phyloP scores from a whole-genome alignment of 1,140 invertebrate genomes.

The Lysiphlebus fabarum region DNA sequence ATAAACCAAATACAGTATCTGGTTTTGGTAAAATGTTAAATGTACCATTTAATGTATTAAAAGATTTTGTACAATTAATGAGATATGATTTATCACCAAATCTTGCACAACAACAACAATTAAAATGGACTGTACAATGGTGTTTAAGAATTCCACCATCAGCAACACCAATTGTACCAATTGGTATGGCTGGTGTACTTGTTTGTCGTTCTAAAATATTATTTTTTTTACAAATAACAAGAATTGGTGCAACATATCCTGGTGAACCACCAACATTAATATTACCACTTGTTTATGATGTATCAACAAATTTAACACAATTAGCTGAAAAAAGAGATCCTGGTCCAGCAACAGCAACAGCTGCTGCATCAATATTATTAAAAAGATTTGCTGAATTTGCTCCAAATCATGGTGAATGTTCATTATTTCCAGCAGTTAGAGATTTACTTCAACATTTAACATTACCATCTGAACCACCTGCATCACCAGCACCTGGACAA shows the following conservation, averaged over 20 bases:
- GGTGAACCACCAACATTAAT: conserved; percentile 76
- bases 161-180: conserved; percentile 77
- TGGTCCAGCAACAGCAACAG: conserved; percentile 60
- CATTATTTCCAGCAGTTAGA: conserved; percentile 82
- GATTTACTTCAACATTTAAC: conserved; percentile 79
- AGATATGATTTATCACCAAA: conserved; percentile 72
- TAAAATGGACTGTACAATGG: conserved; percentile 86
- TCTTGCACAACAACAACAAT: conserved; percentile 62
- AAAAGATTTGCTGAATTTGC: conserved; percentile 71
- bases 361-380: conserved; percentile 64
- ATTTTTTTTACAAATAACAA: conserved; percentile 86
- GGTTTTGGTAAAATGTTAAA: conserved; percentile 81
- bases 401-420: conserved; percentile 71
- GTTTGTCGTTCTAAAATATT: conserved; percentile 82
- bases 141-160: conserved; percentile 87
- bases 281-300: conserved; percentile 85
- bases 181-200: conserved; percentile 79
- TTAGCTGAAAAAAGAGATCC: conserved; percentile 76
- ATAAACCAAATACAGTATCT: conserved; percentile 81
- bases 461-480: conserved; percentile 66
- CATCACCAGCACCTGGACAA: conserved; percentile 48
- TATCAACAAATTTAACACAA: conserved; percentile 78
- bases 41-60: conserved; percentile 78
- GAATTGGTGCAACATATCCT: conserved; percentile 64
- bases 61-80: conserved; percentile 90